These are phyloP conservation scores for Mesorhabditis belari DNA, from an alignment of 2,888 invertebrate genomes.

Conservation along the genomic window DNA sequence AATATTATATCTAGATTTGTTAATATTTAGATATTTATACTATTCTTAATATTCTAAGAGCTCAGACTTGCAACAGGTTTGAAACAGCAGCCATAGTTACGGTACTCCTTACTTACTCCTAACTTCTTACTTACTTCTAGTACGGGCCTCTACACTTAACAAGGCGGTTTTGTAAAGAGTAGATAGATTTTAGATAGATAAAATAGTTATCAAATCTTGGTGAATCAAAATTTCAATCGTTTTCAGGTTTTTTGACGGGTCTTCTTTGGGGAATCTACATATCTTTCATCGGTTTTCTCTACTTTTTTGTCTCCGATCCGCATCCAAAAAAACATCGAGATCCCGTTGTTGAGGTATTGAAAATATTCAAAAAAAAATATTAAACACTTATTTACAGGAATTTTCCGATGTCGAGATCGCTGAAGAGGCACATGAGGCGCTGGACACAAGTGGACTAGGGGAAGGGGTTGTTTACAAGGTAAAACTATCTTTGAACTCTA, in stretches of 20 bases:
- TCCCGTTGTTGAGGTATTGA: conserved; percentile 8
- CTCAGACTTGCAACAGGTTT: no score
- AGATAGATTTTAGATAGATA: no score
- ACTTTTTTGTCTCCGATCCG: conserved; percentile 47
- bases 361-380: not conserved
- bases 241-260: conserved; percentile 37
- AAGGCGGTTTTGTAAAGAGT: no score
- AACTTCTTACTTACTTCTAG: not conserved
- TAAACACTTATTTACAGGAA: not conserved
- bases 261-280: conserved; percentile 44
- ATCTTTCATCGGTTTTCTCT: conserved; percentile 38
- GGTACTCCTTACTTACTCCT: not conserved
- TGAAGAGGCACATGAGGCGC: conserved; percentile 10
- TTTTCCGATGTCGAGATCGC: conserved; percentile 11
- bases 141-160: not conserved
- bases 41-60: not conserved
- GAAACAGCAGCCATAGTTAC: no score
- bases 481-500: conserved; percentile 1
- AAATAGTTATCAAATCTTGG: no score
- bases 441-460: conserved; percentile 14
- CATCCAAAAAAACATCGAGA: conserved; percentile 9
- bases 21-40: not conserved
- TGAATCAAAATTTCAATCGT: no score
- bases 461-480: conserved; percentile 25
- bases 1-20: not conserved